Conservation (phyloP, 1,140 invertebrate genomes). For the Bombus soroeensis region DNA sequence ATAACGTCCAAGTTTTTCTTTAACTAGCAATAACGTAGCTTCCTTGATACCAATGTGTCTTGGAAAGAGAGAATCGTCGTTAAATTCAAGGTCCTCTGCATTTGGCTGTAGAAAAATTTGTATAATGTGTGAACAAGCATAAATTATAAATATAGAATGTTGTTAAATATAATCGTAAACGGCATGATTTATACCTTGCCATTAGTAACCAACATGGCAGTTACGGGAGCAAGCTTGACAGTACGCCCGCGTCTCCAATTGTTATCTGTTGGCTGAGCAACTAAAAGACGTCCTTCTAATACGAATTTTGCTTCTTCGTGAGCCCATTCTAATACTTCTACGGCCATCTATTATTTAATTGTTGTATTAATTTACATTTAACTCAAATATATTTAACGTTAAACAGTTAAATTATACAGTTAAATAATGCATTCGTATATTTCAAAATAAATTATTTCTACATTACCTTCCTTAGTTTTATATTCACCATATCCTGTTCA, state of each 20-base stretch:
- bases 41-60: conserved; percentile 90
- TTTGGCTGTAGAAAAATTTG: conserved; percentile 81
- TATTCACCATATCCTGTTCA: conserved; percentile 93
- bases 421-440: not conserved
- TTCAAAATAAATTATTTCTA: conserved; percentile 6
- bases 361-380: not conserved
- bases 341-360: conserved; percentile 87
- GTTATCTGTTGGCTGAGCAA: conserved; percentile 93
- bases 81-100: conserved; percentile 76
- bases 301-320: conserved; percentile 95
- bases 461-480: conserved; percentile 89
- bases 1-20: conserved; percentile 95
- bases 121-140: not conserved
- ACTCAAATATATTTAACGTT: conserved; percentile 1
- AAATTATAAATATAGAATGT: not conserved
- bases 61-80: conserved; percentile 84
- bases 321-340: conserved; percentile 96
- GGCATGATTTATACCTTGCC: conserved; percentile 86
- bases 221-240: conserved; percentile 93
- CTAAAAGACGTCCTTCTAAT: conserved; percentile 92
- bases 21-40: conserved; percentile 92
- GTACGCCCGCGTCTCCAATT: conserved; percentile 94
- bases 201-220: conserved; percentile 93
- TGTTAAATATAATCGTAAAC: not conserved
- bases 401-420: not conserved